A percentile compares a stretch with the other conserved stretches of the same genome.
These are phyloP conservation scores for Orthosia cruda DNA, from an alignment of 2,888 invertebrate species.

Conservation along the genomic window DNA sequence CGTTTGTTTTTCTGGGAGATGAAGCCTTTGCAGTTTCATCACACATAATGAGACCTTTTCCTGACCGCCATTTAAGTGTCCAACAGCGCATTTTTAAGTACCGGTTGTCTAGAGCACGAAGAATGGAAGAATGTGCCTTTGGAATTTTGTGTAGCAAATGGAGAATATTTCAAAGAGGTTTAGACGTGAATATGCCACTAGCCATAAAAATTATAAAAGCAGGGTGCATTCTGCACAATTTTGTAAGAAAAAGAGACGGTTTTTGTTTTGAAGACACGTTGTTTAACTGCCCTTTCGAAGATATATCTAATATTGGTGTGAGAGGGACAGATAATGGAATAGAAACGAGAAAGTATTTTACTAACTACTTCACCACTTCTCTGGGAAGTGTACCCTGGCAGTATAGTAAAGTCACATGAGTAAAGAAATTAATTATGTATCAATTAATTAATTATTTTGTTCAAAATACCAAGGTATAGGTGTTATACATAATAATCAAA, in stretches of 20 bases:
- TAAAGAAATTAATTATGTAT: slow-evolving; percentile 32
- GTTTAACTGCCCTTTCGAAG: slow-evolving; percentile 38
- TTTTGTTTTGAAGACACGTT: slow-evolving; percentile 39
- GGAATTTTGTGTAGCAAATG: slow-evolving; percentile 17
- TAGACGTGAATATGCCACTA: slow-evolving; percentile 6
- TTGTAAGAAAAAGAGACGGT: slow-evolving; percentile 36
- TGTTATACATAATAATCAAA: slow-evolving; percentile 35
- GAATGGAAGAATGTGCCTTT: slow-evolving; percentile 6
- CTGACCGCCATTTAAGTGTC: slow-evolving; percentile 19
- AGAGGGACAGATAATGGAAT: slow-evolving; percentile 23
- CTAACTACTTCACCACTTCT: slow-evolving; percentile 30
- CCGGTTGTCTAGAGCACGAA: slow-evolving; percentile 32
- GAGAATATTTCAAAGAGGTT: slow-evolving; percentile 7
- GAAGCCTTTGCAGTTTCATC: slow-evolving; percentile 33
- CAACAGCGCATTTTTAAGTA: slow-evolving; percentile 42
- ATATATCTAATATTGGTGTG: slow-evolving; percentile 38
- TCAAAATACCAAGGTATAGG: slow-evolving; percentile 28
- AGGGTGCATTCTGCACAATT: slow-evolving; percentile 36
- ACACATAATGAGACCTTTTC: slow-evolving; percentile 12
- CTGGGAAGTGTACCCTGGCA: slow-evolving; percentile 29
- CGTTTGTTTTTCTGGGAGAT: slow-evolving; percentile 40
- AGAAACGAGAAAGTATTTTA: slow-evolving; percentile 24
- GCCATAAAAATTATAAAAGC: slow-evolving; percentile 20
- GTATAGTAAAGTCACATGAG: slow-evolving; percentile 33
- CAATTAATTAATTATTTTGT: slow-evolving; percentile 18